These are phyloP conservation scores for Aspidiotus destructor DNA, from an alignment of 2,888 invertebrate genomes.

Conservation along the genomic window DNA sequence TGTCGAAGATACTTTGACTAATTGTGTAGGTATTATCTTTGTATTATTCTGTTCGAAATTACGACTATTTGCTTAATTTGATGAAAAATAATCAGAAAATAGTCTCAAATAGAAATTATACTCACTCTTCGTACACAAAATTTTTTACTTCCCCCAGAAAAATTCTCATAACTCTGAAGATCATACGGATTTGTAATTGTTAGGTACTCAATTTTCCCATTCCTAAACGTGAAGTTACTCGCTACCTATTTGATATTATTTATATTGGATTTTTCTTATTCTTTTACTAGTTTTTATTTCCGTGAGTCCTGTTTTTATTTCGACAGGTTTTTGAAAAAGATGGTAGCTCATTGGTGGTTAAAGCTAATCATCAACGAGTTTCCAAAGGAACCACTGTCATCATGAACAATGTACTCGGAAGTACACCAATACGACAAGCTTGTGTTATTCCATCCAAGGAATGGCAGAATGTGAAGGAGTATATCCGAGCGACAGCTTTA, in stretches of 20 bases:
- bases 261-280: too few species aligned
- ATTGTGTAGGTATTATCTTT: not conserved
- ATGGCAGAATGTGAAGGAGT: conserved; percentile 14
- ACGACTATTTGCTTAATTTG: not conserved
- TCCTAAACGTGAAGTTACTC: too few species aligned
- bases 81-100: not conserved
- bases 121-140: too few species aligned
- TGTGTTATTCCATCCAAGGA: conserved; percentile 7
- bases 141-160: too few species aligned
- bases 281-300: not conserved
- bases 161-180: too few species aligned
- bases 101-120: too few species aligned
- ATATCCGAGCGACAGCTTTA: conserved; percentile 13
- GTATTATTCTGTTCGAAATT: not conserved
- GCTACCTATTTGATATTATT: too few species aligned
- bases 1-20: too few species aligned
- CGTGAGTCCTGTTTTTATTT: not conserved
- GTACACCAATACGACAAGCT: conserved; percentile 20
- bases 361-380: not conserved
- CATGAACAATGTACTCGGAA: conserved; percentile 13
- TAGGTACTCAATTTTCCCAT: too few species aligned
- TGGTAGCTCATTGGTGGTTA: not conserved
- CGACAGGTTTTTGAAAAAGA: conserved; percentile 8
- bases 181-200: too few species aligned
- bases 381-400: conserved; percentile 18